Percentiles rank a stretch among this genome's conserved stretches.
Evolutionary conservation across 2,113 vertebrate species (phyloP).

Genomic region (Panthera leo): DNA sequence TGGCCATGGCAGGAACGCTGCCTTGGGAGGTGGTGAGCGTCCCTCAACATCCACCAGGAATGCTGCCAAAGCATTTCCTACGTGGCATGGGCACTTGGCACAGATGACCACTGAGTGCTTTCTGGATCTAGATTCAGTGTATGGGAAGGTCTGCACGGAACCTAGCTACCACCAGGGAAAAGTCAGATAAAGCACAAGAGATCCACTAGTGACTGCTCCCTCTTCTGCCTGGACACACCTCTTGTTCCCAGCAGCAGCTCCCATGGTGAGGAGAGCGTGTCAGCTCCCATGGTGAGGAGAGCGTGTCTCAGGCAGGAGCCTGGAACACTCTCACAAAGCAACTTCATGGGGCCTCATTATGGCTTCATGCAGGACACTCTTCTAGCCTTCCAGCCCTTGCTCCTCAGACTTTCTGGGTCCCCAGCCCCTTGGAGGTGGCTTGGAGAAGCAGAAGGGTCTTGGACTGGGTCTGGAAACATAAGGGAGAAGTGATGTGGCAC

Average conservation of each 20-base stretch:
- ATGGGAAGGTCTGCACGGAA: background rate
- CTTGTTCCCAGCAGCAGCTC: background rate
- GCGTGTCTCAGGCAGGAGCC: background rate
- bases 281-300: background rate
- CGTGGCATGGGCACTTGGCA: background rate
- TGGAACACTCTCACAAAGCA: background rate
- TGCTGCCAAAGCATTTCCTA: background rate
- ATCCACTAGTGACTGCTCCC: accelerated
- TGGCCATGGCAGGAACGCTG: background rate
- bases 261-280: background rate
- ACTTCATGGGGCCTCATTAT: accelerated
- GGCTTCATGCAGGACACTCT: accelerated
- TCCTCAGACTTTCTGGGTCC: background rate
- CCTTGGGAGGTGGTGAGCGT: background rate
- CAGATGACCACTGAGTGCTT: background rate
- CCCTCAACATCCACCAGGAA: background rate
- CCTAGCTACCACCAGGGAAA: background rate
- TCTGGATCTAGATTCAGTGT: background rate
- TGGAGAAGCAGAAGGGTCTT: background rate
- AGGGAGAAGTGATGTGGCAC: background rate
- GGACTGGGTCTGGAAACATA: background rate
- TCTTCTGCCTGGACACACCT: background rate
- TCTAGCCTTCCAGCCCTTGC: background rate
- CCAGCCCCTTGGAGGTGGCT: background rate
- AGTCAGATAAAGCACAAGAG: background rate